Evolutionary conservation across 1,140 invertebrate genomes (phyloP), one percentile per base, ranked within the genome.

Genomic region (Drosophila rhopaloa): DNA sequence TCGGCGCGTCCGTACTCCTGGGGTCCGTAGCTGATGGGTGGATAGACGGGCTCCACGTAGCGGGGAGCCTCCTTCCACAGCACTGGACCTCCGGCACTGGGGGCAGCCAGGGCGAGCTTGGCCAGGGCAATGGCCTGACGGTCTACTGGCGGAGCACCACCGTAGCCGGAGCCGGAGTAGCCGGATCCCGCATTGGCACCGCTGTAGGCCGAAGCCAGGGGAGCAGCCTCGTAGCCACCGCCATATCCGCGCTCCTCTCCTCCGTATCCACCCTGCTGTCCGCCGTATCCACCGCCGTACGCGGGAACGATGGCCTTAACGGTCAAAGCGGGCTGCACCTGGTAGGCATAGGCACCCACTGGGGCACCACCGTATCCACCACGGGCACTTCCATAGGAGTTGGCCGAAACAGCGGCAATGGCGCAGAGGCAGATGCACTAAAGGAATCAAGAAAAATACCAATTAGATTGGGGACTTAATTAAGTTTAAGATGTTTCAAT

Each of bases 281-380:
- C 51, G 35, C 78, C 65, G n/a, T 76, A 65, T n/a, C 67, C 50
- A 37, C 63, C 59, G 59, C 76, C 65, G 51, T 91, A 80, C 13
- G 57, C 53, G 4, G 67, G 89, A n/a, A 86, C 43, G 38, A 90
- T 79, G 47, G 79, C 71, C 63, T 74, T 82, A 24, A 88, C 89
- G 29, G 86, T 88, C 54, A 80, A 19, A 24, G 86, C 86, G 13
- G 86, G 86, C 60, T 90, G 82, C 60, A 90, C 75, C 77, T 83
- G 88, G 57, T 86, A 86, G 67, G 77, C 86, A 53, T 72, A 73
- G 35, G 54, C 86, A 43, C 79, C 86, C 10, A 82, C 58, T 0
- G 76, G 73, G 16, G 59, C 65, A 6, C 65, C 43, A 27, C 50
- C 66, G 11, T 73, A 88, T 19, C 66, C 63, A 5, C 47, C 62